Evolutionary conservation across 1,140 invertebrate species (phyloP), one percentile per base, ranked within the genome.

Genomic region (Diploscapter pachys): DNA sequence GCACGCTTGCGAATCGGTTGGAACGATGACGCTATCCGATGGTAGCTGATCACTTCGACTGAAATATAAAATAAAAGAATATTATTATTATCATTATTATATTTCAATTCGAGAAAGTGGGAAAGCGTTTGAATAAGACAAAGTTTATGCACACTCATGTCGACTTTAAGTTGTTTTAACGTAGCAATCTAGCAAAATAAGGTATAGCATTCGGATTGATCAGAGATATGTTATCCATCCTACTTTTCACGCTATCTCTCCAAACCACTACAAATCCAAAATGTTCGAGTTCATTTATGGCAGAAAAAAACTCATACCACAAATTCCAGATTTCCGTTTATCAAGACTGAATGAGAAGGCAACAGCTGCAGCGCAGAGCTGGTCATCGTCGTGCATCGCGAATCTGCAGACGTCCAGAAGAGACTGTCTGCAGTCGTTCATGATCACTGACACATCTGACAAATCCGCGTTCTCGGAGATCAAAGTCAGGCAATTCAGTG

Each of bases 1-100:
- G 71, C 71, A 13, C 71, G 4, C 65, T 68, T 68, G 5, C 66
- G 66, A 55, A 68, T 68, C 6, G 50, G 9, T 68, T 68, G 66
- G 51, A 68, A 68, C 9, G 66, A 68, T 6, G 6, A 5, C 8
- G 52, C 6, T 6, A 68, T 55, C 51, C 57, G 53, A 31, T 31
- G 31, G 31, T 31, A 31, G 31, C 11, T 9, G 66, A 54, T 68
- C 53, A 53, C 31, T 11, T 59, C 57, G 9, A 2, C 31, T 59
- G 31, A n/a, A 55, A 5, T 54, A 52, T 68, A 52, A 48, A 68
- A 68, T 2, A 52, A 68, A 5, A 55, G 66, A 5, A 11, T 68
- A 52, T 54, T n/a, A n/a, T n/a, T n/a, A 9, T 59, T 59, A 31
- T 1, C 1, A 31, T 31, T 31, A 31, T 31, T 31, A 31, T 31